These are phyloP conservation scores for Oenanthe oenanthe DNA, from an alignment of 2,113 vertebrate species.

Conservation along the genomic window DNA sequence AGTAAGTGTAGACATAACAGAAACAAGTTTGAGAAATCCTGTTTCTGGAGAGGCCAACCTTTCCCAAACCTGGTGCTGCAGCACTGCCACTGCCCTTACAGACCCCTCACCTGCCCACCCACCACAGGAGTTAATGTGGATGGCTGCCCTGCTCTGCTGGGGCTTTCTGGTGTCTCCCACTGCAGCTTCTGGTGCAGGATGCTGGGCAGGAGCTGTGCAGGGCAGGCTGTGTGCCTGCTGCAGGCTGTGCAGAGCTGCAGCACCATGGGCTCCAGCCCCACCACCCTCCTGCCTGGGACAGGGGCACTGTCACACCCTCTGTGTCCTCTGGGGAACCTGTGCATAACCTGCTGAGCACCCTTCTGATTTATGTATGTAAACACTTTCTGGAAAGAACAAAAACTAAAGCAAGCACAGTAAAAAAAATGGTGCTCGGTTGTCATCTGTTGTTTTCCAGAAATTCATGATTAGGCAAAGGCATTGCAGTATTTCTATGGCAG, in stretches of 20 bases:
- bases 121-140: fast-evolving
- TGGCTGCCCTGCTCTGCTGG: background rate
- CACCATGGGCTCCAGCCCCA: fast-evolving
- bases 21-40: background rate
- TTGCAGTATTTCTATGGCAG: background rate
- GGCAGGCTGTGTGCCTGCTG: background rate
- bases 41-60: background rate
- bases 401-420: background rate
- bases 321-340: background rate
- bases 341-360: background rate
- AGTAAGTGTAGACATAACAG: background rate
- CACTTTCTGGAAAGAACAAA: background rate
- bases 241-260: fast-evolving
- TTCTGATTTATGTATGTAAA: background rate
- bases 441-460: background rate
- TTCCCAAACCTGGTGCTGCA: background rate
- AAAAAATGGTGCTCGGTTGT: background rate
- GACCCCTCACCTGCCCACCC: background rate
- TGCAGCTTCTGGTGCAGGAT: fast-evolving
- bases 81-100: background rate
- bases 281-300: fast-evolving
- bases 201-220: background rate
- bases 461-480: background rate
- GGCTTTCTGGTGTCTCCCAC: background rate
- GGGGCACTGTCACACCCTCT: background rate